Conservation (phyloP, 2,888 invertebrate species). For the Xanthia icteritia region DNA sequence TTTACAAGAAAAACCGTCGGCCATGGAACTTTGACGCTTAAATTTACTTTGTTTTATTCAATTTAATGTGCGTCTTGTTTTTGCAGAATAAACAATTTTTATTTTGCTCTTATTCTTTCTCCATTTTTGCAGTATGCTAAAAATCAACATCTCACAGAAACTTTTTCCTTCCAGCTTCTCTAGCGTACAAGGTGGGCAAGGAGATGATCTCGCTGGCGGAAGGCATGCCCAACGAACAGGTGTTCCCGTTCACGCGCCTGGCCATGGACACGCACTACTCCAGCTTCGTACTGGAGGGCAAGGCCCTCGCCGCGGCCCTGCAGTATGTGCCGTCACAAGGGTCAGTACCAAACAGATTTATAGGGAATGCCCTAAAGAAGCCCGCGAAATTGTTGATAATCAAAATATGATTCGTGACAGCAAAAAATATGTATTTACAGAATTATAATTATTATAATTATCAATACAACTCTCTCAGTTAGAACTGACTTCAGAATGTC, state of each 20-base stretch:
- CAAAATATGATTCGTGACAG: no score
- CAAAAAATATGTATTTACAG: no score
- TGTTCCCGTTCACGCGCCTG: constrained; percentile 93
- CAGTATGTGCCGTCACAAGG: constrained; percentile 95
- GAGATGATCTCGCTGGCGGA: constrained; percentile 92
- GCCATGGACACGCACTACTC: constrained; percentile 85
- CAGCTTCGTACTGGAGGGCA: constrained; percentile 88
- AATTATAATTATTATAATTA: no score
- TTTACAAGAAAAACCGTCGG: no score
- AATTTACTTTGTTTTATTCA: no score
- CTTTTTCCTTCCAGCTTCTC: constrained; percentile 75
- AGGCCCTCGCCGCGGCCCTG: constrained; percentile 91
- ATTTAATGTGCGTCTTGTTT: no score
- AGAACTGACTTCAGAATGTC: no score
- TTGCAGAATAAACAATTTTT: no score
- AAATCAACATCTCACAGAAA: not conserved
- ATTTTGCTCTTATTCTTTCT: no score
- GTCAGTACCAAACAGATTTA: constrained; percentile 73
- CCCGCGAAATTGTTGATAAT: not conserved
- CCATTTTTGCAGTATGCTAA: not conserved
- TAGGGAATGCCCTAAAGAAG: not conserved
- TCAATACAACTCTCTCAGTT: no score
- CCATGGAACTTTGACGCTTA: no score
- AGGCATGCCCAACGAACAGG: constrained; percentile 93
- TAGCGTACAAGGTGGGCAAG: constrained; percentile 84